Conservation (phyloP, 2,888 invertebrate genomes). For the Urechis unicinctus region DNA sequence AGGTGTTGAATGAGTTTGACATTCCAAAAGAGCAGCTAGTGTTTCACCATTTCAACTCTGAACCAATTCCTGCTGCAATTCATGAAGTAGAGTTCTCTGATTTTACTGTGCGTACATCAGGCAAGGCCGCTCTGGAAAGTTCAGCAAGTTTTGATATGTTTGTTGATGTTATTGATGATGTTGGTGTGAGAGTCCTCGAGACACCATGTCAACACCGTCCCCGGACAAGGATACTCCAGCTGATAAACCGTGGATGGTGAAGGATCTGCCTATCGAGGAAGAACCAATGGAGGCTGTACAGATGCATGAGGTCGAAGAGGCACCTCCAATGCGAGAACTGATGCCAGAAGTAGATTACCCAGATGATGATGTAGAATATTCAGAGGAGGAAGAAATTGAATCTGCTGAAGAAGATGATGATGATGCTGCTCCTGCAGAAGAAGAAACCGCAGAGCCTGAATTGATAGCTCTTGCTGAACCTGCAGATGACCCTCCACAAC, state of each 20-base stretch:
- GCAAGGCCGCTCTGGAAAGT: slow-evolving; percentile 20
- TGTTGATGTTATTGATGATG: slow-evolving; percentile 1
- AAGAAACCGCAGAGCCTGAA: slow-evolving; percentile 7
- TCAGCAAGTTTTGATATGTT: slow-evolving; percentile 13
- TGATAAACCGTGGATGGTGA: no score
- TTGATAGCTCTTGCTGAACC: slow-evolving; percentile 12
- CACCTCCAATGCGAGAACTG: no score
- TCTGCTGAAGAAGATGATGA: slow-evolving; percentile 2
- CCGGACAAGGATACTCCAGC: no score
- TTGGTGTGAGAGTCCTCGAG: no score
- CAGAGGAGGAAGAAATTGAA: not conserved
- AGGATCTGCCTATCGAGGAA: no score
- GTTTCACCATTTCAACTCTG: no score
- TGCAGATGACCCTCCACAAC: slow-evolving; percentile 9
- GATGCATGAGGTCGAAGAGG: no score
- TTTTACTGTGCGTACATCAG: slow-evolving; percentile 2
- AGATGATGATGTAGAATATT: not conserved
- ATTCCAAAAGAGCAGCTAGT: no score
- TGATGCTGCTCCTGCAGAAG: slow-evolving; percentile 3
- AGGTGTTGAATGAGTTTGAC: no score
- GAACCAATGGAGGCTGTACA: no score
- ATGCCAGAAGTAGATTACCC: slow-evolving; percentile 11
- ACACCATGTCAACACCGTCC: no score
- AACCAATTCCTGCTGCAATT: not conserved
- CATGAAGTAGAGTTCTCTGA: not conserved